phyloP scores from a whole-genome alignment of 2,113 vertebrate genomes.

The Apteryx owenii region DNA sequence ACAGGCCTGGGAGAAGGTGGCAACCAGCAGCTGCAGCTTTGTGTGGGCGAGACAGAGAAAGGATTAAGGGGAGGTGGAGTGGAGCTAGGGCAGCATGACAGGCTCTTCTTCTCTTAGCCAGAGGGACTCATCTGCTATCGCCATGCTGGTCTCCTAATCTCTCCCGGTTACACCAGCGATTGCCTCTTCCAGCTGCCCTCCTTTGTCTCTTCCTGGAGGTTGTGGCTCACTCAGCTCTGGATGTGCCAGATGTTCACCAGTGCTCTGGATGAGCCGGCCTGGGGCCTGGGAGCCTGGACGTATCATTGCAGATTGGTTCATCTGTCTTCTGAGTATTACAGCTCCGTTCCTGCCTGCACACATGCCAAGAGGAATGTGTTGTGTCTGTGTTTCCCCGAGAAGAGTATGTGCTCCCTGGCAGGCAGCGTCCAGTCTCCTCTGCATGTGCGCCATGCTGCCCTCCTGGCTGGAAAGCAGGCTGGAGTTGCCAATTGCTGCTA shows the following conservation, averaged over 20 bases:
- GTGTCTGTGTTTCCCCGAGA: not conserved
- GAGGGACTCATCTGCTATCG: not conserved
- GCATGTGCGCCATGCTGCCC: not conserved
- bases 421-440: not conserved
- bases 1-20: not conserved
- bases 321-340: too few relatives aligned
- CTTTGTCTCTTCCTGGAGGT: rapidly evolving
- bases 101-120: not conserved
- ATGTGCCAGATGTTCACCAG: not conserved
- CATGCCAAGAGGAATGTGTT: rapidly evolving
- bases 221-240: not conserved
- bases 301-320: rapidly evolving
- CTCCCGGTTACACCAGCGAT: too few relatives aligned
- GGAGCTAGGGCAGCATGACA: not conserved
- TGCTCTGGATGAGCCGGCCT: not conserved
- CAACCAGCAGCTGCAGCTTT: not conserved
- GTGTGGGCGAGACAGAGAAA: not conserved
- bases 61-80: not conserved
- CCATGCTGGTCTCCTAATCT: not conserved
- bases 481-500: not conserved
- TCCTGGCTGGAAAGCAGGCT: not conserved
- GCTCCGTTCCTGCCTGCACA: rapidly evolving
- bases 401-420: not conserved
- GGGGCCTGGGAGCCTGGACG: rapidly evolving
- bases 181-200: too few relatives aligned